phyloP scores from a whole-genome alignment of 2,797 vertebrate species.

The Bradypodion ventrale region DNA sequence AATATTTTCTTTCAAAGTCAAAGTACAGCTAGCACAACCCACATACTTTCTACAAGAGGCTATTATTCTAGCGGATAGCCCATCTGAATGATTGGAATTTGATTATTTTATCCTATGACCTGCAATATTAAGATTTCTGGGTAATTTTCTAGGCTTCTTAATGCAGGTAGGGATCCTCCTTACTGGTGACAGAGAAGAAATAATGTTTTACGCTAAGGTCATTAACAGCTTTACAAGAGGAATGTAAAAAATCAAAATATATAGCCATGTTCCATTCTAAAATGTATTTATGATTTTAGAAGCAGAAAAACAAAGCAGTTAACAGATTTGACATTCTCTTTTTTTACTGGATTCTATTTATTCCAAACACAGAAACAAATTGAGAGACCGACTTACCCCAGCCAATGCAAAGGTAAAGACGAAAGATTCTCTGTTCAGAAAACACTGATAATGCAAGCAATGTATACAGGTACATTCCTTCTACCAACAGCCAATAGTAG shows the following conservation, averaged over 20 bases:
- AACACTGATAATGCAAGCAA: constrained; percentile 90
- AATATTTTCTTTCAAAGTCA: background rate
- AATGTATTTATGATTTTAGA: background rate
- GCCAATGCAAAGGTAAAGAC: constrained; percentile 88
- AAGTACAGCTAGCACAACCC: background rate
- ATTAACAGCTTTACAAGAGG: background rate
- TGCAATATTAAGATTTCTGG: background rate
- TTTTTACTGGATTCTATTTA: background rate
- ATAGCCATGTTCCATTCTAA: background rate
- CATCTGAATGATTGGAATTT: background rate
- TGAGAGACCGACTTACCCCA: constrained; percentile 84
- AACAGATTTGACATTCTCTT: background rate
- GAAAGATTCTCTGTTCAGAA: constrained; percentile 90
- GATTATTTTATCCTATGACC: background rate
- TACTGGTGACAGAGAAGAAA: background rate
- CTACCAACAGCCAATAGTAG: constrained; percentile 95
- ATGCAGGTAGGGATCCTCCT: background rate
- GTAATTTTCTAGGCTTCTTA: background rate
- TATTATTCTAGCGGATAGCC: background rate
- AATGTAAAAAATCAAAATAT: background rate
- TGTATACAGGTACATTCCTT: constrained; percentile 92
- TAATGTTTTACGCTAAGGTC: background rate
- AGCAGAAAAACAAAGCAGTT: constrained; percentile 16
- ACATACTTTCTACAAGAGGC: background rate
- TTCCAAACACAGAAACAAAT: background rate